A percentile compares a stretch with the other conserved stretches of the same genome.
These are phyloP conservation scores for Aleiodes sp. DNA, from an alignment of 1,140 invertebrate genomes.

Conservation along the genomic window DNA sequence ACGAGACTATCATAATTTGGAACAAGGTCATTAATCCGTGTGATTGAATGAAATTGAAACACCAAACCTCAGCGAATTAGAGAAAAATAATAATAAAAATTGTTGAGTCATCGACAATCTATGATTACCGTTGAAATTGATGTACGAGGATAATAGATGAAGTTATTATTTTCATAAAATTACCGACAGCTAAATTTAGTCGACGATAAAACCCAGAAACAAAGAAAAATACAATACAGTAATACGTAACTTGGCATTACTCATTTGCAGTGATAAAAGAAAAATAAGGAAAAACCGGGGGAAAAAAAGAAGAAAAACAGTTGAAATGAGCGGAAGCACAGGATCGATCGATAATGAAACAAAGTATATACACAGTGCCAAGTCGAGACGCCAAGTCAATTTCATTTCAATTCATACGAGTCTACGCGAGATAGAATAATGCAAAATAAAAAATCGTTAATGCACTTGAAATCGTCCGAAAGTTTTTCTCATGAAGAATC, in stretches of 20 bases:
- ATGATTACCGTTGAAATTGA: no score
- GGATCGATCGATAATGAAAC: constrained; percentile 16
- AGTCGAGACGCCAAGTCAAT: constrained; percentile 4
- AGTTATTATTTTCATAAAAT: no score
- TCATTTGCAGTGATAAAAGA: neutral
- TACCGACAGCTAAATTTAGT: no score
- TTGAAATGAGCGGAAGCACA: neutral
- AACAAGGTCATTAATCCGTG: neutral
- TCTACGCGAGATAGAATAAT: neutral
- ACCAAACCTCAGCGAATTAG: no score
- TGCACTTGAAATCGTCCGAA: no score
- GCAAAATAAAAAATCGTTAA: no score
- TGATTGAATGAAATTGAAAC: constrained; percentile 15
- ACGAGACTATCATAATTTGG: neutral
- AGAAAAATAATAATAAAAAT: no score
- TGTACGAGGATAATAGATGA: no score
- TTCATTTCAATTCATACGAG: constrained; percentile 4
- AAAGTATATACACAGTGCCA: neutral
- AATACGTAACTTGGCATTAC: neutral
- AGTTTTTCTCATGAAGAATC: no score
- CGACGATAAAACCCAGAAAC: no score
- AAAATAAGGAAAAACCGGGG: neutral
- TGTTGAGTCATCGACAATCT: no score
- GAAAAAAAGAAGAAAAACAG: constrained; percentile 1
- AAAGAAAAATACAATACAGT: neutral